Percentiles rank a stretch among this genome's conserved stretches.
These are phyloP conservation scores for Drosophila bocqueti DNA, from an alignment of 1,140 invertebrate genomes.

Conservation along the genomic window DNA sequence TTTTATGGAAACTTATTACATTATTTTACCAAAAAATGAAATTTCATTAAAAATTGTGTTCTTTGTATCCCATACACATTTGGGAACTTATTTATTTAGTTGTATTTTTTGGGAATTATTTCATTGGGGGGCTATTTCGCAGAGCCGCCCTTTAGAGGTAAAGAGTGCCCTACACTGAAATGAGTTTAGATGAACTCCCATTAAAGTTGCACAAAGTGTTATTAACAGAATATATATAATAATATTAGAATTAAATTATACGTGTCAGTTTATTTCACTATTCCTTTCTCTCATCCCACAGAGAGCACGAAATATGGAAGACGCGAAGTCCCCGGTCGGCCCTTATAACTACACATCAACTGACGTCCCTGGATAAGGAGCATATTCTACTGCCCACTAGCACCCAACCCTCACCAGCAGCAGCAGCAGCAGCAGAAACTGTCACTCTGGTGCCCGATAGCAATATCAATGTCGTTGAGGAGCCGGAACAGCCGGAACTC, in stretches of 20 bases:
- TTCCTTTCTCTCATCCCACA: constrained; percentile 1
- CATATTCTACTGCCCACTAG: constrained; percentile 13
- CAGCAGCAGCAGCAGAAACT: constrained; percentile 8
- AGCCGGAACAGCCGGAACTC: constrained; percentile 22
- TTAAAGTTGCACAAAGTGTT: not conserved
- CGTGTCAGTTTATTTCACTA: too few species aligned
- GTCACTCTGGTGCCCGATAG: constrained; percentile 5
- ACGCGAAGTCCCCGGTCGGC: constrained; percentile 52
- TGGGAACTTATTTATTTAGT: too few species aligned
- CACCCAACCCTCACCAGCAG: constrained; percentile 28
- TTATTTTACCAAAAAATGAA: too few species aligned
- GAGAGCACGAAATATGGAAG: constrained; percentile 82
- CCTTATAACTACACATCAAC: constrained; percentile 42
- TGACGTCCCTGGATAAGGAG: constrained; percentile 40
- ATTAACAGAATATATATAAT: not conserved
- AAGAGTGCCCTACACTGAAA: not conserved
- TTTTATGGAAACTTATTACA: too few species aligned
- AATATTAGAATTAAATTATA: not conserved
- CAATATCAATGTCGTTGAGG: constrained; percentile 17
- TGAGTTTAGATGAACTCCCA: not conserved
- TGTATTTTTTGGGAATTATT: too few species aligned
- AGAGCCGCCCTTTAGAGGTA: too few species aligned
- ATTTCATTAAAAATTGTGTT: too few species aligned
- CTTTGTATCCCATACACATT: too few species aligned
- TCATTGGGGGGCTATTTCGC: too few species aligned